These are phyloP conservation scores for Eciton burchellii DNA, from an alignment of 1,140 invertebrate genomes.

Conservation along the genomic window DNA sequence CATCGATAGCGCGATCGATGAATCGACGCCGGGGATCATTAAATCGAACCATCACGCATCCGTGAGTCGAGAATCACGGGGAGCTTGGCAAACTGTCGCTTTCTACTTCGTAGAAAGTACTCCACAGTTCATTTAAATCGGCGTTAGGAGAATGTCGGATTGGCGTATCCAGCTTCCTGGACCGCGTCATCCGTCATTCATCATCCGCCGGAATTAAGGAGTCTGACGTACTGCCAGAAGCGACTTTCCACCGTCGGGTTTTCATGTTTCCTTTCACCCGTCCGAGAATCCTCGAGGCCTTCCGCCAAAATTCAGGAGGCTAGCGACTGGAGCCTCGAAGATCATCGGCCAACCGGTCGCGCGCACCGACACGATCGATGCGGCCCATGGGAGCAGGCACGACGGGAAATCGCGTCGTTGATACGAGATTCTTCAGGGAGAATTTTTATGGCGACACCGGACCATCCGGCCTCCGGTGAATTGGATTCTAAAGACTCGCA, in stretches of 20 bases:
- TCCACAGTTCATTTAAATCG: neutral
- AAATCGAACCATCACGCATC: neutral
- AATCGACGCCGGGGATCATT: neutral
- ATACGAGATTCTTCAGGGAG: constrained; percentile 16
- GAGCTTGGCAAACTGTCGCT: neutral
- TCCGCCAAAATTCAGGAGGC: too few species aligned
- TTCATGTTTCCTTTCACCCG: neutral
- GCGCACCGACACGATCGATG: constrained; percentile 55
- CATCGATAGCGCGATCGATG: constrained; percentile 30
- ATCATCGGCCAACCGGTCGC: too few species aligned
- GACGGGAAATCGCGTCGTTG: constrained; percentile 1
- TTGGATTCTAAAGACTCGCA: constrained; percentile 13
- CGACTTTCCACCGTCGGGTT: neutral
- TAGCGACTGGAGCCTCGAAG: neutral
- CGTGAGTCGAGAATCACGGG: neutral
- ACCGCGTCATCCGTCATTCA: too few species aligned
- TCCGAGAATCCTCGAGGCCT: neutral
- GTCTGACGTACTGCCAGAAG: neutral
- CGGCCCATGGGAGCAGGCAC: constrained; percentile 54
- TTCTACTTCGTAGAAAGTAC: too few species aligned
- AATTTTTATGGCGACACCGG: constrained; percentile 1
- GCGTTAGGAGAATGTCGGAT: neutral
- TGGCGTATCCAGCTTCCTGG: neutral
- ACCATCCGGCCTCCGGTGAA: constrained; percentile 21
- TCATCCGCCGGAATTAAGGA: neutral